Percentiles rank a stretch among this genome's conserved stretches.
phyloP scores from a whole-genome alignment of 2,888 invertebrate genomes.

The Xanthia icteritia region DNA sequence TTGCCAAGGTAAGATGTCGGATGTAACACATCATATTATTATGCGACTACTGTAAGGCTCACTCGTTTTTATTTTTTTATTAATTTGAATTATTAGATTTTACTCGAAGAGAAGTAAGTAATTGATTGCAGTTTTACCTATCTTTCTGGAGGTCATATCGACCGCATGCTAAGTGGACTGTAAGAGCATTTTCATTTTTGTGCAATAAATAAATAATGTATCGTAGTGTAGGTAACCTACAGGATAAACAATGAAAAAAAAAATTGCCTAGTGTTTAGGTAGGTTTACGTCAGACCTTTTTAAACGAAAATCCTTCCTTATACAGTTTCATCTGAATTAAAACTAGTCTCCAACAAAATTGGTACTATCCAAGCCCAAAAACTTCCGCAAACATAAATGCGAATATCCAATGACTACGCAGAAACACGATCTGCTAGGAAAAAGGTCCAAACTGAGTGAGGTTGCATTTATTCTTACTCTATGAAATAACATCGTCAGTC shows the following conservation, averaged over 20 bases:
- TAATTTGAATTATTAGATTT: no score
- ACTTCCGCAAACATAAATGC: conserved; percentile 21
- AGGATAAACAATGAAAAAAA: background rate
- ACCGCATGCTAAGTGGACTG: no score
- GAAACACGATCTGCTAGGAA: conserved; percentile 30
- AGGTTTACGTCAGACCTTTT: background rate
- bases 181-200: no score
- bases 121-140: no score
- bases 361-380: conserved; percentile 7
- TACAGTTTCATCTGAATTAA: background rate
- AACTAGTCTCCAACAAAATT: background rate
- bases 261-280: no score
- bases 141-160: no score
- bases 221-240: background rate
- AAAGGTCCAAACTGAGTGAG: conserved; percentile 65
- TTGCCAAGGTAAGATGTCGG: no score
- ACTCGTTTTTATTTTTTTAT: no score
- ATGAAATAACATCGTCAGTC: conserved; percentile 72
- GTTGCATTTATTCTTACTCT: conserved; percentile 67
- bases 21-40: no score
- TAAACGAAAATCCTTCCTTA: background rate
- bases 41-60: no score
- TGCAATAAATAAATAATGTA: no score
- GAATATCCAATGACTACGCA: conserved; percentile 43
- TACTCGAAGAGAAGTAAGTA: no score